A percentile compares a stretch with the other conserved stretches of the same genome.
Evolutionary conservation across 2,113 vertebrate genomes (phyloP).

Genomic region (Triplophysa siluroides): DNA sequence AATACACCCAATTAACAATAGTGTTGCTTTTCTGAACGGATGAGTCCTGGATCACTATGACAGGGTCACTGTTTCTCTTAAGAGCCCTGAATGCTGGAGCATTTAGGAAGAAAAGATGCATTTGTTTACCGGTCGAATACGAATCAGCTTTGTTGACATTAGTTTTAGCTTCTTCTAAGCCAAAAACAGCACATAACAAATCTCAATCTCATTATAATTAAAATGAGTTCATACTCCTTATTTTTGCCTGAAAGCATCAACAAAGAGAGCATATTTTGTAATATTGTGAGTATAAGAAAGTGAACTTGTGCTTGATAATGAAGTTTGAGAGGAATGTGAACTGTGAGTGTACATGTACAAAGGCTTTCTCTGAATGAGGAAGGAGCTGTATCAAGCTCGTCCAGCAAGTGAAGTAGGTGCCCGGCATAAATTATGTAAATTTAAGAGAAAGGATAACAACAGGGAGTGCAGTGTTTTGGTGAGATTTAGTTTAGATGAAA

Average conservation of each 20-base stretch:
- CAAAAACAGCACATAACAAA: not conserved
- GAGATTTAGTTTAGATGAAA: slow-evolving; percentile 30
- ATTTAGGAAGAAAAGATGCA: not conserved
- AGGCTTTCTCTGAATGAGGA: slow-evolving; percentile 55
- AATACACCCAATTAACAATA: slow-evolving; percentile 28
- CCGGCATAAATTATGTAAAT: slow-evolving; percentile 72
- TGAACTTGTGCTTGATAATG: not conserved
- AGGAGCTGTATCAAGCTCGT: slow-evolving; percentile 64
- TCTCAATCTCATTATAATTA: not conserved
- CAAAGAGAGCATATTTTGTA: not conserved
- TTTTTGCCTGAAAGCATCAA: not conserved
- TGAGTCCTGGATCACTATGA: slow-evolving; percentile 23
- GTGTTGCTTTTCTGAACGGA: slow-evolving; percentile 26
- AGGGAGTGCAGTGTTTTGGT: slow-evolving; percentile 56
- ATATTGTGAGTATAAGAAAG: not conserved
- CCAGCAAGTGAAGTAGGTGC: slow-evolving; percentile 67
- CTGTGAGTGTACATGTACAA: slow-evolving; percentile 21
- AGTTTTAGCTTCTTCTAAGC: not conserved
- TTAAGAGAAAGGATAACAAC: slow-evolving; percentile 65
- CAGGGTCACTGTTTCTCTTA: slow-evolving; percentile 17
- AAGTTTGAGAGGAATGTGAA: slow-evolving; percentile 21
- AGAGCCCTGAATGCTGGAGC: not conserved
- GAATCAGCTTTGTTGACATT: slow-evolving; percentile 15
- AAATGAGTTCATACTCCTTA: not conserved
- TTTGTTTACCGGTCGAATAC: slow-evolving; percentile 16